phyloP scores from a whole-genome alignment of 2,113 vertebrate genomes.

The Sphyrna mokarran region DNA sequence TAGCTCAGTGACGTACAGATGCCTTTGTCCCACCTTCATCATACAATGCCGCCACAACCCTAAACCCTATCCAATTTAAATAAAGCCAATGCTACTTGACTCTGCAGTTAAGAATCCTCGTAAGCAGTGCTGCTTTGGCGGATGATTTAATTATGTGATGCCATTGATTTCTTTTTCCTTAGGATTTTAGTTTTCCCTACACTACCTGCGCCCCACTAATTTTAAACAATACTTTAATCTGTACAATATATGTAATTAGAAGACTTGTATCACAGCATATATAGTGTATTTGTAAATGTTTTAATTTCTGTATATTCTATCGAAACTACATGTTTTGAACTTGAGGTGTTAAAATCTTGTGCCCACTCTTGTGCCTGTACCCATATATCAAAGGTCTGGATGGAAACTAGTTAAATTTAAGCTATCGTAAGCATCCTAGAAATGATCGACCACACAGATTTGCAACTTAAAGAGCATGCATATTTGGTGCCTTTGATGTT shows the following conservation, averaged over 20 bases:
- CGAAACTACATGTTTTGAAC: not conserved
- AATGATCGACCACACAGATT: not conserved
- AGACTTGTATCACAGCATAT: not conserved
- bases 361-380: not conserved
- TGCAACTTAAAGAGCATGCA: not conserved
- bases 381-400: not conserved
- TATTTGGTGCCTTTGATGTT: not conserved
- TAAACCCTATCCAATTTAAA: not conserved
- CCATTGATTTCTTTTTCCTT: not conserved
- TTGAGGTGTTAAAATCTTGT: not conserved
- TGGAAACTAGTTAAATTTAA: not conserved
- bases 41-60: not conserved
- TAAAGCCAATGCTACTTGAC: not conserved
- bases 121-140: not conserved
- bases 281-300: not conserved
- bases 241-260: not conserved
- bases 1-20: not conserved
- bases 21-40: not conserved
- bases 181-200: not conserved
- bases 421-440: not conserved
- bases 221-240: not conserved
- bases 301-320: not conserved
- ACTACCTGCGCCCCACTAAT: not conserved
- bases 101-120: not conserved
- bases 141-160: not conserved